Base-by-base conservation (phyloP, 2,888 invertebrate species). In the Chaetogeoica ovagalla region DNA sequence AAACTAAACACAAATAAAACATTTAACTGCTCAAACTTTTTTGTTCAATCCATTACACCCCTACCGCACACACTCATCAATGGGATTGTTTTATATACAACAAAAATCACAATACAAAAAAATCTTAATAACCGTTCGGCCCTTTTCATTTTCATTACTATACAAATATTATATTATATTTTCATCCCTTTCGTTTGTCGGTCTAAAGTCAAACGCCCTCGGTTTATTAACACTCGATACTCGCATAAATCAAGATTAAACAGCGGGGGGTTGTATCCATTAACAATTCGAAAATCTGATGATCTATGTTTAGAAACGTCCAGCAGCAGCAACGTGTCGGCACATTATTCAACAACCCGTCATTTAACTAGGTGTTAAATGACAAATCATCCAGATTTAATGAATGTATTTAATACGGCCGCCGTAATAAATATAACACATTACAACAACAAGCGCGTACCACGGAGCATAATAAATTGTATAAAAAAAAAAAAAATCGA, bases 241-340 rank as follows among this genome's bases (percentile, higher is more conserved):
- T 8, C 37, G 15, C 39, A 57, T 57, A 70, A 57, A 70, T 57
- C 37, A 15, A 39, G 57, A 37, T 57, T 71, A 59, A 71, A 39
- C 70, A 59, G 17, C 15, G 15, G 37, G 63, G 63, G 39, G 23
- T 23, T 57, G 39, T 30, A 72, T 23, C 23, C 60, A 23, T 72
- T 72, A 48, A 48, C 11, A 72, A 17, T 21, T 72, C 23, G 23
- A 60, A 71, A 13, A 60, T 72, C 23, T 43, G 23, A 72, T 72
- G 72, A 72, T 60, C 60, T 72, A 60, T 72, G 43, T 60, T 23
- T 72, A 23, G 21, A 21, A 59, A 39, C 48, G 11, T 60, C 17
- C 48, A 48, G 48, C 48, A 7, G 11, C 48, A 48, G 48, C 48
- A 7, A 19, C n/a, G 39, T 23, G 9, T 55, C n/a, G 39, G 30